A percentile compares a stretch with the other conserved stretches of the same genome.
These are phyloP conservation scores for Sebastes paucispinis DNA, from an alignment of 2,797 vertebrate genomes.

Conservation along the genomic window DNA sequence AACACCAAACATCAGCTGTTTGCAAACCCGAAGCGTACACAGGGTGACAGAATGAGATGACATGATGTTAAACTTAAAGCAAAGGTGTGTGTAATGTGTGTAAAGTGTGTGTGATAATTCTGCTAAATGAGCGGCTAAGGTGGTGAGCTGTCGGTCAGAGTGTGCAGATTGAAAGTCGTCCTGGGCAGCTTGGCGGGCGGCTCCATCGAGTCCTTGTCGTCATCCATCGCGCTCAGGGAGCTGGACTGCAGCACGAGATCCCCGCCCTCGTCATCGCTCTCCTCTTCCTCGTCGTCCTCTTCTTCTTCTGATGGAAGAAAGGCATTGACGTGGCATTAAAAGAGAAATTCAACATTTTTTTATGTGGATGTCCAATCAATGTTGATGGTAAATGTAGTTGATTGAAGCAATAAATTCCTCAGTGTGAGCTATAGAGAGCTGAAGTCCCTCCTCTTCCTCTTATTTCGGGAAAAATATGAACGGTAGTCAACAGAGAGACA, in stretches of 20 bases:
- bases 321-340: neutral
- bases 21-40: constrained; percentile 4
- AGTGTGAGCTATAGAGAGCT: too few relatives aligned
- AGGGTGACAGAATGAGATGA: constrained; percentile 19
- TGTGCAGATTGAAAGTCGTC: constrained; percentile 76
- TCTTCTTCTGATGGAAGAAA: constrained; percentile 80
- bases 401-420: too few relatives aligned
- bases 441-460: too few relatives aligned
- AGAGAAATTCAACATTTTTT: too few relatives aligned
- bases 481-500: too few relatives aligned
- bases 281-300: constrained; percentile 93
- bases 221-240: constrained; percentile 68
- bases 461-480: too few relatives aligned
- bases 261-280: constrained; percentile 89
- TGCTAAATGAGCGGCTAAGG: constrained; percentile 24
- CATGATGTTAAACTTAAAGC: constrained; percentile 35
- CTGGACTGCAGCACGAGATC: constrained; percentile 83
- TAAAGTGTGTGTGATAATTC: neutral
- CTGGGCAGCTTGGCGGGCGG: constrained; percentile 88
- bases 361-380: too few relatives aligned
- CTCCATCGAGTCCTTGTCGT: constrained; percentile 84
- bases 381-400: too few relatives aligned
- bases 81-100: neutral
- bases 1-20: constrained; percentile 11
- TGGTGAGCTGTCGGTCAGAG: constrained; percentile 50